Base-by-base conservation (phyloP, 2,113 vertebrate genomes). In the Serinus canaria region DNA sequence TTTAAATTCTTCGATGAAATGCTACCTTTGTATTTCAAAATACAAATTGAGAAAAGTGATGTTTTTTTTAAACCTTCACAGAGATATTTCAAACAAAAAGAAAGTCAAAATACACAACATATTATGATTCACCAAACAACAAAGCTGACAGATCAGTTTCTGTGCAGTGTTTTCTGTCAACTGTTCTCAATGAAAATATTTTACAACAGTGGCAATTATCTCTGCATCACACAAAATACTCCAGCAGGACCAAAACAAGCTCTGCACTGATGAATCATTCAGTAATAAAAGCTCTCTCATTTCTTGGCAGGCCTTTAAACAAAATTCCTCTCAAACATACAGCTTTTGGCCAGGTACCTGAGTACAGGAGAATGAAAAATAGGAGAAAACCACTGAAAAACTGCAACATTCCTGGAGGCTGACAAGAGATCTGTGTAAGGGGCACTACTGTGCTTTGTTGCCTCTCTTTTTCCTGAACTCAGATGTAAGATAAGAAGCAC, bases 81-180 rank as follows among this genome's bases (percentile, higher is more conserved):
- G 79, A 78, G 53, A 50, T 87, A 50, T 89, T 92, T 74, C 73
- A 90, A 84, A 56, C 25, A 72, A 81, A 89, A 90, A 74, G 63
- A 59, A 96, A 94, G 81, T 44, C 13, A 87, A 88, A 95, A 93
- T 92, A 90, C 8, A 92, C 87, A 94, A 90, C 55, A 73, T 72
- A 89, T 89, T 92, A 86, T 90, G 80, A 95, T 92, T 96, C 95
- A 93, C 75, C 74, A 78, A 92, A 90, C 80, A 95, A 94, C 74
- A 80, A 73, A 97, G 85, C 74, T 93, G 94, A 89, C 84, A 92
- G 94, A 94, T 95, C 92, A 88, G 75, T 92, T 96, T 92, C 89
- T 78, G 63, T 67, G 62, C 90, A 91, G 35, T 91, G 90, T 93
- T 94, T 97, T 79, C 92, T 94, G 88, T 97, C 94, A 95, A 95